These are phyloP conservation scores for Rousettus madagascariensis DNA, from an alignment of 2,797 vertebrate genomes.

Conservation along the genomic window DNA sequence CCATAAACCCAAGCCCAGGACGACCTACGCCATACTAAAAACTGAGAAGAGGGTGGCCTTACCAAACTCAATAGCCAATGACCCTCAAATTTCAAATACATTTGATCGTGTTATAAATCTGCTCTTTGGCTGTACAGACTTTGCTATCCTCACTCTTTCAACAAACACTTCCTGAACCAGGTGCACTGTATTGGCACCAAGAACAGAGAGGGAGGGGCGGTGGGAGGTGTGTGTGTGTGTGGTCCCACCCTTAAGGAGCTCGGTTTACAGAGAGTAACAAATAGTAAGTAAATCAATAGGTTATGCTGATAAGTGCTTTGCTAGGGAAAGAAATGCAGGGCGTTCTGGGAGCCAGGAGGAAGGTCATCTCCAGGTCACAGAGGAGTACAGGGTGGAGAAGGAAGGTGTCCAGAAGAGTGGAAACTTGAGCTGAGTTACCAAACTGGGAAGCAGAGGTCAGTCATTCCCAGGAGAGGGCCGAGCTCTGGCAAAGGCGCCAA, in stretches of 20 bases:
- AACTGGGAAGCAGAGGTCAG: neutral
- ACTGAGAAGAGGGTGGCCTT: neutral
- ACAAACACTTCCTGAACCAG: constrained; percentile 64
- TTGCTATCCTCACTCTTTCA: constrained; percentile 33
- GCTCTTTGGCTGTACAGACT: constrained; percentile 42
- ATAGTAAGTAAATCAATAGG: constrained; percentile 61
- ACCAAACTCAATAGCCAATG: neutral
- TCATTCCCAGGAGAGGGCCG: neutral
- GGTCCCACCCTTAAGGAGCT: constrained; percentile 25
- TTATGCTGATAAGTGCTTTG: neutral
- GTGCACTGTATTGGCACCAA: neutral
- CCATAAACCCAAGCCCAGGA: neutral
- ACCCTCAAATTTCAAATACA: constrained; percentile 7
- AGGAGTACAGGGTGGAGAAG: neutral
- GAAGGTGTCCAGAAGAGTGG: neutral
- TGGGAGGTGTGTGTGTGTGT: neutral
- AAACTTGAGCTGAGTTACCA: neutral
- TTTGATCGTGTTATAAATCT: neutral
- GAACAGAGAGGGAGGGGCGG: neutral
- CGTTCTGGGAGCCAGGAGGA: constrained; percentile 45
- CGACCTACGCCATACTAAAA: neutral
- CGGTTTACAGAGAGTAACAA: constrained; percentile 30
- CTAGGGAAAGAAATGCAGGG: constrained; percentile 3
- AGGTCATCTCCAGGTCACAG: constrained; percentile 52
- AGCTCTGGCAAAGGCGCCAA: neutral